These are phyloP conservation scores for Aethina tumida DNA, from an alignment of 1,140 invertebrate genomes.

Conservation along the genomic window DNA sequence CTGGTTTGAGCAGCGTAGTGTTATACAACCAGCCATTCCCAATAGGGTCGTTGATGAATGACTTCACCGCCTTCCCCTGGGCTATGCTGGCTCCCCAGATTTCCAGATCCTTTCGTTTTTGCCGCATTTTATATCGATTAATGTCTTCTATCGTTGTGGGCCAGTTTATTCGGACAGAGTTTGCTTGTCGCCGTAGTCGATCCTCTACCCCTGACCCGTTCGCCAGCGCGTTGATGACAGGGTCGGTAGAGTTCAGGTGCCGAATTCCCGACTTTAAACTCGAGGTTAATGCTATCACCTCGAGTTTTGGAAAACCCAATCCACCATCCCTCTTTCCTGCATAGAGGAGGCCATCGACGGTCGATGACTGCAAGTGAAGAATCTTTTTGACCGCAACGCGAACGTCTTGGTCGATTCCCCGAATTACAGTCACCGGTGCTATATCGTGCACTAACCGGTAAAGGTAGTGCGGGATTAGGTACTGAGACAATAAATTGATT, in stretches of 20 bases:
- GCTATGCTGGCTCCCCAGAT: constrained; percentile 11
- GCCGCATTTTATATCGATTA: neutral
- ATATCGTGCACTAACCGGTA: constrained; percentile 9
- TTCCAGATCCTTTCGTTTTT: constrained; percentile 9
- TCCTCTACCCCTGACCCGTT: constrained; percentile 8
- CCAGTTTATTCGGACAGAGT: constrained; percentile 9
- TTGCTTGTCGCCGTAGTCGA: constrained; percentile 12
- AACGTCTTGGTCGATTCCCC: constrained; percentile 17
- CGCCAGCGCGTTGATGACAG: constrained; percentile 16
- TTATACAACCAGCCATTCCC: constrained; percentile 15
- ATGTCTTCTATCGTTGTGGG: constrained; percentile 5
- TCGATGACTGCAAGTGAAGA: constrained; percentile 15
- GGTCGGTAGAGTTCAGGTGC: constrained; percentile 11
- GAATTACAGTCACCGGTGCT: constrained; percentile 10
- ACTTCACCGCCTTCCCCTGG: constrained; percentile 18
- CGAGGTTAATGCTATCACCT: constrained; percentile 6
- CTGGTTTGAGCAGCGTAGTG: constrained; percentile 14
- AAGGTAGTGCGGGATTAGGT: constrained; percentile 21
- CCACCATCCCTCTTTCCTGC: constrained; percentile 23
- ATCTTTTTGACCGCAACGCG: constrained; percentile 11
- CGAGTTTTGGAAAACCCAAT: constrained; percentile 18
- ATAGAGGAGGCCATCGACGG: constrained; percentile 16
- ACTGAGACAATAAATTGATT: no score
- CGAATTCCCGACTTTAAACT: constrained; percentile 9
- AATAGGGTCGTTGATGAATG: constrained; percentile 12